phyloP scores from a whole-genome alignment of 2,113 vertebrate species.

The Formicarius rufipectus region DNA sequence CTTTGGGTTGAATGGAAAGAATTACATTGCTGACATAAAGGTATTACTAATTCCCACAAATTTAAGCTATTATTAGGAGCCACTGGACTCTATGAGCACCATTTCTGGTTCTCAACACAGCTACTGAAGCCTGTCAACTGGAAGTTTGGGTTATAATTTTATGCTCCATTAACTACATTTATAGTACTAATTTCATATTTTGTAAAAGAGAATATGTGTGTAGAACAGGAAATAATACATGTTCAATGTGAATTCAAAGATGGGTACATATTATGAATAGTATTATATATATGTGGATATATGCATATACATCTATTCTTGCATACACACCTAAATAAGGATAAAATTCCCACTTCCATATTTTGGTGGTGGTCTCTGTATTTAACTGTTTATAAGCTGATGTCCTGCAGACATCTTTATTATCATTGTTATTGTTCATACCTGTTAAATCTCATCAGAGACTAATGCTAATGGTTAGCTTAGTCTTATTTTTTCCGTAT shows the following conservation, averaged over 20 bases:
- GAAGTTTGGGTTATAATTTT: background rate
- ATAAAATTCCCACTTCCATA: background rate
- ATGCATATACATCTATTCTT: background rate
- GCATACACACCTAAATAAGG: background rate
- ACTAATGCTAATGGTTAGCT: background rate
- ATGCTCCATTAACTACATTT: background rate
- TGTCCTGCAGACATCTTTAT: background rate
- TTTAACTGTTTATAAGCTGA: background rate
- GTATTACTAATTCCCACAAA: background rate
- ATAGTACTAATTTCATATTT: background rate
- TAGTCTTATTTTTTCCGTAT: background rate
- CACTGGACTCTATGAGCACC: background rate
- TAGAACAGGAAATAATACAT: background rate
- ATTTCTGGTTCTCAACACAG: background rate
- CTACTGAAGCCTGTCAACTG: background rate
- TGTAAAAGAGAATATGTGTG: background rate
- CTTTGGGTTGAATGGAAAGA: background rate
- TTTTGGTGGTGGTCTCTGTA: background rate
- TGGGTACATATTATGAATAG: background rate
- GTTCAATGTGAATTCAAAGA: background rate
- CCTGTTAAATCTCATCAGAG: background rate
- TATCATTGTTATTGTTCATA: background rate
- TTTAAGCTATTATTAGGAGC: background rate
- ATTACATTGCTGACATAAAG: background rate
- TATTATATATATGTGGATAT: background rate